These are phyloP conservation scores for Gnathonemus longibarbis DNA, from an alignment of 2,113 vertebrate genomes.

Conservation along the genomic window DNA sequence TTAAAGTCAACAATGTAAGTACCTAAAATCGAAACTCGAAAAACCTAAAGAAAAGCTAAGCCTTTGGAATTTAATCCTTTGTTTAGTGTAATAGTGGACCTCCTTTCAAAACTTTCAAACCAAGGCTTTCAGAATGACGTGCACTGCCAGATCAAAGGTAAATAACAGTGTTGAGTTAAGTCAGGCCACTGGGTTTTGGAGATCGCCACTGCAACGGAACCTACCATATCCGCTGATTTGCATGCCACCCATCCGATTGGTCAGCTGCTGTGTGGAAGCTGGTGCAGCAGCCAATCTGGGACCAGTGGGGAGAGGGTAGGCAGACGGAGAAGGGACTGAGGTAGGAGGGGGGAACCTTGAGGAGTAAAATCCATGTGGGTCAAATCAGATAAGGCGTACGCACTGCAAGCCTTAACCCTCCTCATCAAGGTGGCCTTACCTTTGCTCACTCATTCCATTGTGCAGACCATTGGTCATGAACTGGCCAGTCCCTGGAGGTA, in stretches of 20 bases:
- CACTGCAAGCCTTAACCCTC: background rate
- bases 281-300: constrained; percentile 52
- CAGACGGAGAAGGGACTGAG: constrained; percentile 27
- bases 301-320: constrained; percentile 55
- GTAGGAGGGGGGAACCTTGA: constrained; percentile 47
- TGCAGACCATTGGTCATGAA: constrained; percentile 60
- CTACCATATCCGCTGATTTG: constrained; percentile 78
- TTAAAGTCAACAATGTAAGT: background rate
- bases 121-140: background rate
- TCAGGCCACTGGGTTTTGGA: background rate
- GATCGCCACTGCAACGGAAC: background rate
- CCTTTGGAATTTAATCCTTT: background rate
- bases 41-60: background rate
- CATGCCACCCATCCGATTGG: constrained; percentile 75
- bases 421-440: constrained; percentile 50
- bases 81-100: background rate
- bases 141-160: background rate
- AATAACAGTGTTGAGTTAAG: background rate
- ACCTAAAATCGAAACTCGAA: background rate
- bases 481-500: constrained; percentile 50
- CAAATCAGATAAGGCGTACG: background rate
- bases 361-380: background rate
- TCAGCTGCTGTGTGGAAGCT: constrained; percentile 64
- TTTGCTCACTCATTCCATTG: constrained; percentile 66
- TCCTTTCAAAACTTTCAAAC: background rate